Percentiles rank a stretch among this genome's conserved stretches.
Evolutionary conservation across 2,888 invertebrate species (phyloP).

Genomic region (Panopea generosa): DNA sequence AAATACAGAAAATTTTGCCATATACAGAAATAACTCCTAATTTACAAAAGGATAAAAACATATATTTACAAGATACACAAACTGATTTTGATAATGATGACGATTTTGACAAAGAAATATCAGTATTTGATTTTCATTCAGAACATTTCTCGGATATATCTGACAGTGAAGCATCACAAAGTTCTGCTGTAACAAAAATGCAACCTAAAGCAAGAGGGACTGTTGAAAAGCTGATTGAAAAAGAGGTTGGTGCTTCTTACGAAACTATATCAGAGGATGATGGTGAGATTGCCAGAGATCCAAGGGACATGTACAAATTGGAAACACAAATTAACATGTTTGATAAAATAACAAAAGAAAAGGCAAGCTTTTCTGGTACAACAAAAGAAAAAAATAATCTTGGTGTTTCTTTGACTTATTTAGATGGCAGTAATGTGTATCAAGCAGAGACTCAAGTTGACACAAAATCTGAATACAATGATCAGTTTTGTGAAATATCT

Average conservation of each 20-base stretch:
- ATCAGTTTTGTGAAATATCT: not conserved
- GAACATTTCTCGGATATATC: conserved; percentile 18
- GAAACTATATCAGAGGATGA: not conserved
- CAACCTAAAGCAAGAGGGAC: too few species aligned
- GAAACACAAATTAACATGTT: not conserved
- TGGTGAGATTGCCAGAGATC: not conserved
- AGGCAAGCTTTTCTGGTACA: not conserved
- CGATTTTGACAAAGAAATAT: not conserved
- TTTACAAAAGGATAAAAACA: not conserved
- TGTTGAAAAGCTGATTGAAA: too few species aligned
- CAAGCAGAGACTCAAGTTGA: not conserved
- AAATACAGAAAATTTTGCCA: too few species aligned
- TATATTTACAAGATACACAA: conserved; percentile 12
- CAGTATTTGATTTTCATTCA: conserved; percentile 25
- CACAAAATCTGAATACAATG: not conserved
- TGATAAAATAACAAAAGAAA: not conserved
- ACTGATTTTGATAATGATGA: conserved; percentile 13
- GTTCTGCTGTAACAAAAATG: too few species aligned
- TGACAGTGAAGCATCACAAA: not conserved
- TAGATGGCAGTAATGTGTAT: not conserved
- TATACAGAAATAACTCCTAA: conserved; percentile 9
- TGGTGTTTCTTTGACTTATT: too few species aligned
- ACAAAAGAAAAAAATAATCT: too few species aligned
- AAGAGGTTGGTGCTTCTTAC: too few species aligned
- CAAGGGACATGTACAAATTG: not conserved